Evolutionary conservation across 2,888 invertebrate genomes (phyloP), one percentile per base, ranked within the genome.

Genomic region (Dioctria linearis): DNA sequence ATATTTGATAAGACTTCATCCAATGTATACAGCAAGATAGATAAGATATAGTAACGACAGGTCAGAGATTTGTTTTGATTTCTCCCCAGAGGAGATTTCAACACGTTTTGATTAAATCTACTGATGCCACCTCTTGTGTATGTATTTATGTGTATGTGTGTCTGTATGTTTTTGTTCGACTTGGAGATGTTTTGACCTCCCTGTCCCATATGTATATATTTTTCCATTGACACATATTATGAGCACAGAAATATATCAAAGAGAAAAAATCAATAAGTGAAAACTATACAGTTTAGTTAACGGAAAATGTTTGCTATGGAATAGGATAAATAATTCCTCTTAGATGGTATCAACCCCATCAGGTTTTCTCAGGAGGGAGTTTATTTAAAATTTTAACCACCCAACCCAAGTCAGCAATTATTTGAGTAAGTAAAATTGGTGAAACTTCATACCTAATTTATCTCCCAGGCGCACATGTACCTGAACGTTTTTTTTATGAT

Each of bases 61-160:
- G 63, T 61, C 76, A 63, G 76, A 63, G 76, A 76, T 76, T 76
- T 76, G 63, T 76, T 63, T 63, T 63, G 76, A 76, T 76, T 76
- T 40, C 63, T 63, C 76, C 49, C 76, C n/a, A 54, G 76, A 49
- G 63, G 49, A 37, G 76, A 76, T 59, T 76, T 37, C 11, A 46
- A 54, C 63, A 76, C 63, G 63, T 73, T 76, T 76, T 76, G 76
- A 76, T 76, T 76, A 76, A 76, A 76, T 76, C 61, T 76, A 63
- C 59, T 73, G 73, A 73, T 73, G 57, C 40, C 73, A 42, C 40
- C n/a, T n/a, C n/a, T n/a, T n/a, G n/a, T n/a, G n/a, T n/a, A n/a
- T n/a, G n/a, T n/a, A n/a, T n/a, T n/a, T n/a, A n/a, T n/a, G n/a
- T n/a, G n/a, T n/a, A n/a, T n/a, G n/a, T n/a, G 59, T 73, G 57